Evolutionary conservation across 2,888 invertebrate species (phyloP).

Genomic region (Brachynemurus nebulosus): DNA sequence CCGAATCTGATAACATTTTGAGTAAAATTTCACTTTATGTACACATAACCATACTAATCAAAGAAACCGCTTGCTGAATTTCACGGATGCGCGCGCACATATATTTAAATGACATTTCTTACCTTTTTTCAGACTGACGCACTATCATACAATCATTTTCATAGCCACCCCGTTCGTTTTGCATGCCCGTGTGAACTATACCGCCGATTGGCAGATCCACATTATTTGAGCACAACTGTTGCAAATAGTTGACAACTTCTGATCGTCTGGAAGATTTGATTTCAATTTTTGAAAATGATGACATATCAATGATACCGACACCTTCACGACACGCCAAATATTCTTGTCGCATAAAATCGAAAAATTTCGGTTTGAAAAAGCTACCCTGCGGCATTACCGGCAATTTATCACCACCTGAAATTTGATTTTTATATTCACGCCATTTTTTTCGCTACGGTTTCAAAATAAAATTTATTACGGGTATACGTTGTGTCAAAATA

Average conservation of each 20-base stretch:
- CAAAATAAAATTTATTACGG: slow-evolving; percentile 29
- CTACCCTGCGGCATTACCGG: slow-evolving; percentile 43
- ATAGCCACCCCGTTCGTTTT: slow-evolving; percentile 53
- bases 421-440: slow-evolving; percentile 8
- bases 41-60: too few relatives aligned
- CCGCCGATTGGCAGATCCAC: slow-evolving; percentile 47
- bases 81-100: too few relatives aligned
- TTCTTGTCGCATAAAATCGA: slow-evolving; percentile 52
- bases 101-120: too few relatives aligned
- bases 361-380: slow-evolving; percentile 54
- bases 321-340: slow-evolving; percentile 59
- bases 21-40: too few relatives aligned
- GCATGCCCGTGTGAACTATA: slow-evolving; percentile 56
- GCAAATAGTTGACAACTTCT: slow-evolving; percentile 47
- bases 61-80: too few relatives aligned
- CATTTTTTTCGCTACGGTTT: neutral
- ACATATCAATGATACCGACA: slow-evolving; percentile 68
- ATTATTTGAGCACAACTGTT: slow-evolving; percentile 51
- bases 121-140: slow-evolving; percentile 42
- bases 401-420: slow-evolving; percentile 32
- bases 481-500: slow-evolving; percentile 46
- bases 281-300: slow-evolving; percentile 62
- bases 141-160: slow-evolving; percentile 63
- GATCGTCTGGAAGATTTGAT: slow-evolving; percentile 45
- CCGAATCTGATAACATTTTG: too few relatives aligned